phyloP scores from a whole-genome alignment of 2,797 vertebrate genomes.

The Pristis pectinata region DNA sequence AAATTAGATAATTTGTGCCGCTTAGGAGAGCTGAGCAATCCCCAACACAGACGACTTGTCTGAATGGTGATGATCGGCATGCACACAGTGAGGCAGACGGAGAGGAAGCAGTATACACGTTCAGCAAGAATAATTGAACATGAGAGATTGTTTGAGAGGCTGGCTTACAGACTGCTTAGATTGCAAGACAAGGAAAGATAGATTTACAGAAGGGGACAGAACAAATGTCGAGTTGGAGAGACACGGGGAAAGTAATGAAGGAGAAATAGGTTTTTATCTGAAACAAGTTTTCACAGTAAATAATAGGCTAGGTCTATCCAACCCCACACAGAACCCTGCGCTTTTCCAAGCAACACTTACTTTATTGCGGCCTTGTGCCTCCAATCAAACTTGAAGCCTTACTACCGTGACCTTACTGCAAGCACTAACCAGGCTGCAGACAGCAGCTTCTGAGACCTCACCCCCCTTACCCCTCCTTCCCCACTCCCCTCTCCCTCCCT shows the following conservation, averaged over 20 bases:
- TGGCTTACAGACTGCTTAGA: background rate
- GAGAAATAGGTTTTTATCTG: too few species aligned
- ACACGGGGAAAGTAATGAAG: background rate
- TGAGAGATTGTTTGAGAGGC: background rate
- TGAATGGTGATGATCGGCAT: background rate
- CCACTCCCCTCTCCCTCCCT: too few species aligned
- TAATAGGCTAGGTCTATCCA: too few species aligned
- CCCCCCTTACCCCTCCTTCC: too few species aligned
- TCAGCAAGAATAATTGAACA: background rate
- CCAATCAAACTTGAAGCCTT: too few species aligned
- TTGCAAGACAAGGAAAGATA: background rate
- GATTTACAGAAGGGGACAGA: background rate
- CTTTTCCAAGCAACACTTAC: too few species aligned
- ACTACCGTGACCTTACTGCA: too few species aligned
- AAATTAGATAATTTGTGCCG: background rate
- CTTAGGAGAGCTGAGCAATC: background rate
- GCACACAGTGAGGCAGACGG: background rate
- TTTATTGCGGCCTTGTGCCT: too few species aligned
- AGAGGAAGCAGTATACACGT: background rate
- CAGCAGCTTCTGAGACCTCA: too few species aligned
- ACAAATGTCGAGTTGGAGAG: background rate
- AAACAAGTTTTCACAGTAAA: too few species aligned
- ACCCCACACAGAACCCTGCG: too few species aligned
- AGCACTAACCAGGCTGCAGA: too few species aligned
- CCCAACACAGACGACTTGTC: background rate